Conservation (phyloP, 2,888 invertebrate genomes). For the Drosophila pseudotakahashii region DNA sequence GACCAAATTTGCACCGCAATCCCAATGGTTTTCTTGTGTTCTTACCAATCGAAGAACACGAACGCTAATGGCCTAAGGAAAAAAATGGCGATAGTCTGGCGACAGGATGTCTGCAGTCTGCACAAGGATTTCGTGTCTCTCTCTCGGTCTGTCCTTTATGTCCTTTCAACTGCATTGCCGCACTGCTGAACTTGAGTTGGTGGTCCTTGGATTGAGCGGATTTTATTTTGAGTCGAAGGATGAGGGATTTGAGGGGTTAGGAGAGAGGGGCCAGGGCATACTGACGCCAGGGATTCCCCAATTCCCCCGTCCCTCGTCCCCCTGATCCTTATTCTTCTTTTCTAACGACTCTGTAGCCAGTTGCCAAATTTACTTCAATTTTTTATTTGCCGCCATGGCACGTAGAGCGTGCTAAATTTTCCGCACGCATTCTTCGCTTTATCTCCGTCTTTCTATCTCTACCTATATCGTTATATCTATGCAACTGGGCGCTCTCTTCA, state of each 20-base stretch:
- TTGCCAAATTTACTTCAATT: slow-evolving; percentile 79
- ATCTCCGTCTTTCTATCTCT: slow-evolving; percentile 15
- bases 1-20: slow-evolving; percentile 25
- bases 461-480: slow-evolving; percentile 1
- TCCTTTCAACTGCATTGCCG: slow-evolving; percentile 65
- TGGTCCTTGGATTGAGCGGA: slow-evolving; percentile 40
- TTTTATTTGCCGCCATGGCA: slow-evolving; percentile 72
- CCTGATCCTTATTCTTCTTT: neutral
- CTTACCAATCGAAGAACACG: slow-evolving; percentile 32
- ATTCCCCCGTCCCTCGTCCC: neutral
- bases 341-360: slow-evolving; percentile 44
- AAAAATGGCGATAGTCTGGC: slow-evolving; percentile 28
- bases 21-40: slow-evolving; percentile 38
- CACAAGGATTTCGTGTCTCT: slow-evolving; percentile 24
- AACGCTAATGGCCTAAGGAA: slow-evolving; percentile 39
- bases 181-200: slow-evolving; percentile 63
- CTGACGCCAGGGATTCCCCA: slow-evolving; percentile 57
- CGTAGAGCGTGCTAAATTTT: slow-evolving; percentile 79
- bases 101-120: slow-evolving; percentile 35
- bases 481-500: neutral
- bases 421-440: slow-evolving; percentile 72
- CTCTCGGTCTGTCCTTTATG: slow-evolving; percentile 43
- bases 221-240: slow-evolving; percentile 45
- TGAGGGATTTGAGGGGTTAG: neutral
- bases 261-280: slow-evolving; percentile 29